A percentile compares a stretch with the other conserved stretches of the same genome.
phyloP scores from a whole-genome alignment of 2,113 vertebrate species.

The Bos indicus region DNA sequence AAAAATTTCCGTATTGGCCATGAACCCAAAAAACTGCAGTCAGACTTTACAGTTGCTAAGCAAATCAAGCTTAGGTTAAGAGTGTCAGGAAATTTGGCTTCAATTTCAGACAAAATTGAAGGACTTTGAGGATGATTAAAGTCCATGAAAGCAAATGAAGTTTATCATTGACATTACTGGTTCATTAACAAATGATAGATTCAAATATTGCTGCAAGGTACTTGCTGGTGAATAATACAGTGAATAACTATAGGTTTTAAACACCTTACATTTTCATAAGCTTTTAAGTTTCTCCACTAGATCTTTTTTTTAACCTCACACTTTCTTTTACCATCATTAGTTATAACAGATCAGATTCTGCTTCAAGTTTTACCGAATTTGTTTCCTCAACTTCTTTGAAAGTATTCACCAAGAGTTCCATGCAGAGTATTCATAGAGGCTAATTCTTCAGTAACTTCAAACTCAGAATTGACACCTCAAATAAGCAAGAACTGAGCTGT shows the following conservation, averaged over 20 bases:
- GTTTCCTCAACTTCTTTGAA: conserved; percentile 21
- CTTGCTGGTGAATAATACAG: neutral
- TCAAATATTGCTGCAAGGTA: neutral
- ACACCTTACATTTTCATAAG: neutral
- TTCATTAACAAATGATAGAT: neutral
- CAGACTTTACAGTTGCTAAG: neutral
- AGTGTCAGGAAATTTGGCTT: neutral
- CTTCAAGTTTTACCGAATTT: neutral
- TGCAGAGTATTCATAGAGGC: neutral
- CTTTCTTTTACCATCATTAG: neutral
- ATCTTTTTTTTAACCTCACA: neutral
- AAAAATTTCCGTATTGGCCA: conserved; percentile 16
- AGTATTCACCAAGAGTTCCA: neutral
- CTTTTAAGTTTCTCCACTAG: neutral
- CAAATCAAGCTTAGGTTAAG: neutral
- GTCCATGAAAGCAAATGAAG: neutral
- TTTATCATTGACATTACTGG: neutral
- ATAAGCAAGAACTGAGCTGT: neutral
- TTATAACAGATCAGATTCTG: neutral
- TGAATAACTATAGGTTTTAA: neutral
- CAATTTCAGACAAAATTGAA: conserved; percentile 31
- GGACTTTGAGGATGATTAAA: neutral
- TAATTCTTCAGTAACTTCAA: neutral
- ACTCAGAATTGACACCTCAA: neutral
- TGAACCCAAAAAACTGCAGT: neutral